phyloP scores from a whole-genome alignment of 2,888 invertebrate species.

The Athetis lepigone region DNA sequence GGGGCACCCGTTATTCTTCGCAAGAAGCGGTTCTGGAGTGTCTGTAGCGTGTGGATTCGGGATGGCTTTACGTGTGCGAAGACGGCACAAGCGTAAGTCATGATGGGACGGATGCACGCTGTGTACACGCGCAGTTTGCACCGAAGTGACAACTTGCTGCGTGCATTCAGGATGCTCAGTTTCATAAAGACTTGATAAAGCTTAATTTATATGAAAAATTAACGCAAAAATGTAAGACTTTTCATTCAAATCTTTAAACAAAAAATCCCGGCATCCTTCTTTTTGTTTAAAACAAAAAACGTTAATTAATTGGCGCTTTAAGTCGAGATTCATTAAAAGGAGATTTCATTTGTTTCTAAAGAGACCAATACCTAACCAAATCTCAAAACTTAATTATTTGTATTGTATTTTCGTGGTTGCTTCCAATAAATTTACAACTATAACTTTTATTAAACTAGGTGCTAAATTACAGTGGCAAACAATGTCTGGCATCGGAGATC shows the following conservation, averaged over 20 bases:
- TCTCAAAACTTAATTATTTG: neutral
- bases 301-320: constrained; percentile 26
- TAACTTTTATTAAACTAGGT: constrained; percentile 12
- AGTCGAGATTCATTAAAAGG: neutral
- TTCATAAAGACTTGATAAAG: constrained; percentile 28
- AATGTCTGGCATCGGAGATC: constrained; percentile 15
- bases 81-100: too few relatives aligned
- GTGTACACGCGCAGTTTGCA: too few relatives aligned
- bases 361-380: neutral
- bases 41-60: too few relatives aligned
- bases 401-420: neutral
- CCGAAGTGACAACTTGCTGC: too few relatives aligned
- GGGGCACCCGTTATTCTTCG: too few relatives aligned
- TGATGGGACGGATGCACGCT: too few relatives aligned
- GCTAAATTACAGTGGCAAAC: constrained; percentile 13
- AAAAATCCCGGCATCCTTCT: constrained; percentile 7
- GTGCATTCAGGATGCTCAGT: too few relatives aligned
- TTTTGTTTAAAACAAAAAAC: constrained; percentile 16
- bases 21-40: too few relatives aligned
- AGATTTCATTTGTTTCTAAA: neutral
- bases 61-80: too few relatives aligned
- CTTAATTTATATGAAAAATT: constrained; percentile 41
- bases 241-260: constrained; percentile 6
- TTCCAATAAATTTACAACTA: neutral
- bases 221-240: constrained; percentile 28